Base-by-base conservation (phyloP, 2,113 vertebrate species). In the Eretmochelys imbricata region DNA sequence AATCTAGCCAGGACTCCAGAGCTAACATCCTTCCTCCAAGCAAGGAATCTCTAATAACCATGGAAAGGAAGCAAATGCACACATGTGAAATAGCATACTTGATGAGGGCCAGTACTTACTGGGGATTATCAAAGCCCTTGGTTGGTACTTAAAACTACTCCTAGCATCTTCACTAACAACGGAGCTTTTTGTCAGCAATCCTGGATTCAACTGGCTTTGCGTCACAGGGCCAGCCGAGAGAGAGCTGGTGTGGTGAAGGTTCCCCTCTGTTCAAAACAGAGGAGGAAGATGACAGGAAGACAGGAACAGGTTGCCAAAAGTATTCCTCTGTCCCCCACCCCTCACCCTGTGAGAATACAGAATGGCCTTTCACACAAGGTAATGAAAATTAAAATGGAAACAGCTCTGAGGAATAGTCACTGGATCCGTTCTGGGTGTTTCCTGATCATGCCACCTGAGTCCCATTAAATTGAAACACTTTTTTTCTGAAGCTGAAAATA, bases 141-240 rank as follows among this genome's bases (percentile, higher is more conserved):
- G 49, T n/a, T 93, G 79, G 27, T 80, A 62, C 88, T 94, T 88
- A 88, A 97, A 96, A 95, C 17, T 35, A 79, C 55, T 93, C 48
- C 42, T 57, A 89, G 48, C 35, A 79, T 92, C 87, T 97, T 94
- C 42, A 94, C 90, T 55, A 69, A 8, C 38, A 93, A 89, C 59
- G 62, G 75, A 54, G 35, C 91, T 95, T 57, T 93, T 87, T 93
- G 91, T 81, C 86, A 55, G 24, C 57, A 84, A 46, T 12, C 75
- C 48, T 79, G 72, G 19, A 85, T 50, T 57, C 25, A 35, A 80
- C 91, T 75, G 46, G 38, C 12, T 95, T 62, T 87, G n/a, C 4
- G 20, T 82, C 86, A 84, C 8, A 53, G 9, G 49, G 49, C 49
- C 0, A 0, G 12, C 13, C 72, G 53, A 80, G 7, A 65, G 29